phyloP scores from a whole-genome alignment of 2,888 invertebrate species.

The Amiota communis region DNA sequence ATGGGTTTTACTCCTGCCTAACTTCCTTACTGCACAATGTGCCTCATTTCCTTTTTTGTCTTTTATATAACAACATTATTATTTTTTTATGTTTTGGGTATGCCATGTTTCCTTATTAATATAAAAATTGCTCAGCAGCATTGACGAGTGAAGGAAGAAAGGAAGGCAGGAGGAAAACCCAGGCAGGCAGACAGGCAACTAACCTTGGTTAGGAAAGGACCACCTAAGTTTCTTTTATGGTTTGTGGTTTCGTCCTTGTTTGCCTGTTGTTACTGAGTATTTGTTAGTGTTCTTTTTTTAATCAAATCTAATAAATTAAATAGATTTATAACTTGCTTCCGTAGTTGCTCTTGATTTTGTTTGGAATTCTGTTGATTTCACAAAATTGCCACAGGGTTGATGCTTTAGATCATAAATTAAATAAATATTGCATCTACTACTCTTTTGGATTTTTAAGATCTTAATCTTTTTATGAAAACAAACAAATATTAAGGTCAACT shows the following conservation, averaged over 20 bases:
- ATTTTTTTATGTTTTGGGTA: conserved; percentile 49
- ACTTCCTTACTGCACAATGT: no score
- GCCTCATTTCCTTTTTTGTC: conserved; percentile 27
- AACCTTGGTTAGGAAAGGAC: neutral
- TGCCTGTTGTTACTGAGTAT: neutral
- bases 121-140: conserved; percentile 48
- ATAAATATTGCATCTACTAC: no score
- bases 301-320: conserved; percentile 67
- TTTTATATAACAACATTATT: conserved; percentile 56
- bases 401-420: no score
- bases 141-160: conserved; percentile 6
- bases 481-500: no score
- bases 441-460: no score
- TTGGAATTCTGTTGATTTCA: conserved; percentile 5
- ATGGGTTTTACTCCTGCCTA: no score
- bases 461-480: no score
- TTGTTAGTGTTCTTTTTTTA: conserved; percentile 43
- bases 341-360: conserved; percentile 34
- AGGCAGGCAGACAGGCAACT: conserved; percentile 13
- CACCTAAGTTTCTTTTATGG: neutral
- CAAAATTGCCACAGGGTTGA: neutral
- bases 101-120: conserved; percentile 61
- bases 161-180: no score
- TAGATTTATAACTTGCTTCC: conserved; percentile 62
- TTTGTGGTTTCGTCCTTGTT: neutral